These are phyloP conservation scores for Drosophila emarginata DNA, from an alignment of 2,888 invertebrate genomes.

Conservation along the genomic window DNA sequence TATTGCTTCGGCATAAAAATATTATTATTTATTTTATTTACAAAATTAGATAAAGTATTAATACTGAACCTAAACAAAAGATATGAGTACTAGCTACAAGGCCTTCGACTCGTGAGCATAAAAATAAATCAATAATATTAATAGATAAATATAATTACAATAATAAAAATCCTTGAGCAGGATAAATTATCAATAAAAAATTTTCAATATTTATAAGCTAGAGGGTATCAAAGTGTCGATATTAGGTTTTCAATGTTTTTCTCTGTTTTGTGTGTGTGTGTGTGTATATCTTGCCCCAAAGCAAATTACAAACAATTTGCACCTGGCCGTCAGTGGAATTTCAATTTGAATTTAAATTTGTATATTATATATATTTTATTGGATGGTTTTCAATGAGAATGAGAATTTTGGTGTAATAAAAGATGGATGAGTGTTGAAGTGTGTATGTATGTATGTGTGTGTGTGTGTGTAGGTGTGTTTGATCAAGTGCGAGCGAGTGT, in stretches of 20 bases:
- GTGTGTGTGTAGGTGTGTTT: conserved; percentile 23
- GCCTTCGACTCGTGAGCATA: too few relatives aligned
- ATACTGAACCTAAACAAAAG: too few relatives aligned
- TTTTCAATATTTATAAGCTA: neutral
- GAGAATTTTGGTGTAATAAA: conserved; percentile 1
- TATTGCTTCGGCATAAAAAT: too few relatives aligned
- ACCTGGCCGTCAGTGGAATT: conserved; percentile 45
- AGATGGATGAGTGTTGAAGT: conserved; percentile 7
- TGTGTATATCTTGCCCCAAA: conserved; percentile 36
- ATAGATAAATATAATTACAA: neutral
- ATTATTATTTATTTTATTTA: too few relatives aligned
- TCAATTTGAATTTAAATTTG: conserved; percentile 46
- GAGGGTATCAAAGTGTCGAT: neutral
- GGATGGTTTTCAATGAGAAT: conserved; percentile 17
- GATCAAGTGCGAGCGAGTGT: conserved; percentile 38
- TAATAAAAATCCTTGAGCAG: too few relatives aligned
- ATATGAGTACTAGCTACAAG: too few relatives aligned
- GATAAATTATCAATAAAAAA: neutral
- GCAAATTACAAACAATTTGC: conserved; percentile 76
- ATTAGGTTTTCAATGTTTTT: neutral
- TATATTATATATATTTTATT: conserved; percentile 29
- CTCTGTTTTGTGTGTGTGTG: too few relatives aligned
- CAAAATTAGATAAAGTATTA: too few relatives aligned
- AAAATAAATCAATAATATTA: too few relatives aligned
- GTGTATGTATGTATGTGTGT: conserved; percentile 20